These are phyloP conservation scores for Cyaniris semiargus DNA, from an alignment of 2,888 invertebrate species.

Conservation along the genomic window DNA sequence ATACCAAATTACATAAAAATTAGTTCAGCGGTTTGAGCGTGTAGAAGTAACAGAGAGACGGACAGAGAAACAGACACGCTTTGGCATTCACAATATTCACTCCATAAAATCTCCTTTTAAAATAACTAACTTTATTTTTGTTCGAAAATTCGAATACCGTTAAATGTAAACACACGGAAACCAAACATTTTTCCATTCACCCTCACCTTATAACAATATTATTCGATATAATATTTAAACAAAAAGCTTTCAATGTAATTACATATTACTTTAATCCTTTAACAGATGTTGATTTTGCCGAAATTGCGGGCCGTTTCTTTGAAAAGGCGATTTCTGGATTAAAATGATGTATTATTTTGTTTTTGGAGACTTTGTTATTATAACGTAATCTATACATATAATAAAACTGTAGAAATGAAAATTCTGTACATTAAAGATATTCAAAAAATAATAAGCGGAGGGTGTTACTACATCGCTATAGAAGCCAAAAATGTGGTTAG, in stretches of 20 bases:
- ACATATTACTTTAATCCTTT: not conserved
- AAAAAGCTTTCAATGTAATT: not conserved
- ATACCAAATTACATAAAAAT: too few species aligned
- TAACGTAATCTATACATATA: too few species aligned
- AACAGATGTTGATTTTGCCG: not conserved
- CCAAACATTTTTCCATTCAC: not conserved
- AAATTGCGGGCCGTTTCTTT: not conserved
- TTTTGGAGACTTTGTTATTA: too few species aligned
- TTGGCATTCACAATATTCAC: not conserved
- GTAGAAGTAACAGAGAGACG: not conserved
- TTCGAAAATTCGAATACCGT: not conserved
- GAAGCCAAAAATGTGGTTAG: too few species aligned
- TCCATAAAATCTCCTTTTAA: not conserved
- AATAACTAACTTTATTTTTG: not conserved
- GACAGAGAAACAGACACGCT: too few species aligned
- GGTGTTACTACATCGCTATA: too few species aligned
- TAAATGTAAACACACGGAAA: not conserved
- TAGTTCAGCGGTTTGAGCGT: not conserved
- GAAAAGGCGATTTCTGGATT: not conserved
- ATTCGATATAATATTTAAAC: conserved; percentile 1
- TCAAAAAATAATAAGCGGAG: too few species aligned
- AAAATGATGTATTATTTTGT: not conserved
- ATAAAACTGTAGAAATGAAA: too few species aligned
- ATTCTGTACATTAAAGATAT: too few species aligned
- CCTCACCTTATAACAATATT: not conserved